Conservation (phyloP, 2,888 invertebrate genomes). For the Orthosia gothica region DNA sequence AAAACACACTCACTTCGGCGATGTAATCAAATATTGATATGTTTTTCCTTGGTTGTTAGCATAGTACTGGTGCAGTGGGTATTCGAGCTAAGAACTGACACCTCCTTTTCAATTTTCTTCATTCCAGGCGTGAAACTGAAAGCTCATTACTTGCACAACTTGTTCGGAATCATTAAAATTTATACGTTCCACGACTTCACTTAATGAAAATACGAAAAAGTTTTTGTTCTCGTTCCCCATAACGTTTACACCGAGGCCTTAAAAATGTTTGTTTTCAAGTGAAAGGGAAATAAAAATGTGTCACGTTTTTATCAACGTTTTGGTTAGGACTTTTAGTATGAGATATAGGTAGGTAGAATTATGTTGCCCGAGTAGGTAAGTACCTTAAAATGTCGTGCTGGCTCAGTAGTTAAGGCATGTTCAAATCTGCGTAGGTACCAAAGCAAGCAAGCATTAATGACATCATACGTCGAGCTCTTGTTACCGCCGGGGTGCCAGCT, state of each 20-base stretch:
- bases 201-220: conserved; percentile 82
- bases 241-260: conserved; percentile 66
- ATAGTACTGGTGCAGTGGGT: not conserved
- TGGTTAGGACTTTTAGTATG: not conserved
- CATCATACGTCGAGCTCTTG: no score
- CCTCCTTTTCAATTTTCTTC: conserved; percentile 53
- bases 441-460: no score
- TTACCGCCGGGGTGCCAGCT: no score
- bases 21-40: no score
- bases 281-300: conserved; percentile 46
- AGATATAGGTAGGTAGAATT: not conserved
- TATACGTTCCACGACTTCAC: conserved; percentile 82
- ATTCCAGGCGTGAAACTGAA: conserved; percentile 71
- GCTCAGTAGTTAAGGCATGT: no score
- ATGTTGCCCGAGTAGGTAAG: no score
- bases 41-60: not conserved
- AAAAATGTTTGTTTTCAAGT: conserved; percentile 58
- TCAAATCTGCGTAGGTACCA: no score
- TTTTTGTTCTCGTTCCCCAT: conserved; percentile 63
- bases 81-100: not conserved
- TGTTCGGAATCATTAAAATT: conserved; percentile 86
- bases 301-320: conserved; percentile 6
- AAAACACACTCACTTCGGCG: no score
- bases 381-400: not conserved
- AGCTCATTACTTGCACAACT: conserved; percentile 84